These are phyloP conservation scores for Drepana falcataria DNA, from an alignment of 2,888 invertebrate species.

Conservation along the genomic window DNA sequence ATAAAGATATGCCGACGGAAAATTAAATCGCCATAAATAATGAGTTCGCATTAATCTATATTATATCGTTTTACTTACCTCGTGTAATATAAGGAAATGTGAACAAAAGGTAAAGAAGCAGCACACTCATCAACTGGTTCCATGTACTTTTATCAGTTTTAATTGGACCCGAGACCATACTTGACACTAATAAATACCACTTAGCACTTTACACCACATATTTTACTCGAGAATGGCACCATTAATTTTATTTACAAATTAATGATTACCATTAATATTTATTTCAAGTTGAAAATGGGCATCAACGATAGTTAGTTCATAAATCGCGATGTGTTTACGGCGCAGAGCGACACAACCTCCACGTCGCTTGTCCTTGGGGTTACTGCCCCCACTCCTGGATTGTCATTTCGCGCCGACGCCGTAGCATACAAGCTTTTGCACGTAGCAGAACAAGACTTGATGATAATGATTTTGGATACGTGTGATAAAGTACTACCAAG, in stretches of 20 bases:
- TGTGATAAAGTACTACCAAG: conserved; percentile 6
- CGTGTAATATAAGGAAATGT: conserved; percentile 42
- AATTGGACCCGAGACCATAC: conserved; percentile 67
- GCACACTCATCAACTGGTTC: conserved; percentile 61
- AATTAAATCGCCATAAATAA: background rate
- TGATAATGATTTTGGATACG: conserved; percentile 42
- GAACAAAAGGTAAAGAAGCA: conserved; percentile 64
- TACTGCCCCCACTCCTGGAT: conserved; percentile 66
- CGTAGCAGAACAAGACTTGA: conserved; percentile 33
- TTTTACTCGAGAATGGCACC: conserved; percentile 15
- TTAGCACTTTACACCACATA: conserved; percentile 47
- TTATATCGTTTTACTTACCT: conserved; percentile 42
- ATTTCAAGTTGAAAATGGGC: conserved; percentile 12
- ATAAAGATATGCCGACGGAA: background rate
- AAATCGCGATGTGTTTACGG: conserved; percentile 60
- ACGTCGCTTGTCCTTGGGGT: conserved; percentile 51
- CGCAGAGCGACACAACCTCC: conserved; percentile 59
- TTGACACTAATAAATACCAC: conserved; percentile 60
- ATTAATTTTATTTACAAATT: conserved; percentile 5
- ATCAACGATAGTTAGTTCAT: conserved; percentile 39
- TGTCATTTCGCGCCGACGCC: conserved; percentile 76
- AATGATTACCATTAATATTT: conserved; percentile 9
- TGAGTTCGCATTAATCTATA: background rate
- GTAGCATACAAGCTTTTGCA: conserved; percentile 56
- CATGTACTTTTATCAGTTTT: conserved; percentile 62